Conservation (phyloP, 2,113 vertebrate genomes). For the Gymnarchus niloticus region DNA sequence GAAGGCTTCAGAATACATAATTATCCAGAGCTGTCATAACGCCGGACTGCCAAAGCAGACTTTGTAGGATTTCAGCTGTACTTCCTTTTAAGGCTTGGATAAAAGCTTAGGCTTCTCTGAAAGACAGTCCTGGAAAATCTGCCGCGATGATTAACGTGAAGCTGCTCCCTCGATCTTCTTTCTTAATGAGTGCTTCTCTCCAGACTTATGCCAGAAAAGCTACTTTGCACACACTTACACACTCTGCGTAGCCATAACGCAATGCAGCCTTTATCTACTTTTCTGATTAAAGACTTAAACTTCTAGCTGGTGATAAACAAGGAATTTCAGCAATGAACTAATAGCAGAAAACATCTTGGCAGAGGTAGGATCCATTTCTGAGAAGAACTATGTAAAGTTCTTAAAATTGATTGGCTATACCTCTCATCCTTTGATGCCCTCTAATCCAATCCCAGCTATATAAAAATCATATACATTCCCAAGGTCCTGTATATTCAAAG, state of each 20-base stretch:
- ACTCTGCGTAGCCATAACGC: conserved; percentile 15
- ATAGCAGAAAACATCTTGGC: conserved; percentile 42
- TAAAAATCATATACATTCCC: conserved; percentile 45
- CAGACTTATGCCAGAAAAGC: conserved; percentile 52
- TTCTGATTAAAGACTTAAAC: conserved; percentile 28
- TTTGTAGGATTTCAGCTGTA: conserved; percentile 18
- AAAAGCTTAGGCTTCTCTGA: conserved; percentile 24
- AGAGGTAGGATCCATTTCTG: conserved; percentile 51
- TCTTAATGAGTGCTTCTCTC: conserved; percentile 49
- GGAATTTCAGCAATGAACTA: conserved; percentile 51
- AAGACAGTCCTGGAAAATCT: conserved; percentile 20
- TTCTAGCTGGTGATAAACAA: conserved; percentile 24
- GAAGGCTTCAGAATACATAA: conserved; percentile 31
- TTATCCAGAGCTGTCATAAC: conserved; percentile 35
- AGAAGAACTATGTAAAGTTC: conserved; percentile 56
- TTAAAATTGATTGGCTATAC: conserved; percentile 70
- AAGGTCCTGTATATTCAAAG: conserved; percentile 57
- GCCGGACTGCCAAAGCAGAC: conserved; percentile 21
- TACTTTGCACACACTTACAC: conserved; percentile 40
- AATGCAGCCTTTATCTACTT: conserved; percentile 20
- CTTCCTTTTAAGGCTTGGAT: conserved; percentile 25
- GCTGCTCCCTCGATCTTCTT: conserved; percentile 55
- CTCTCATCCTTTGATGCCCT: conserved; percentile 66
- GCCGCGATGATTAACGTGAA: conserved; percentile 54
- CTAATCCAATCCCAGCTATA: conserved; percentile 66